Evolutionary conservation across 2,888 invertebrate species (phyloP).

Genomic region (Zhuqinia jingwanae): DNA sequence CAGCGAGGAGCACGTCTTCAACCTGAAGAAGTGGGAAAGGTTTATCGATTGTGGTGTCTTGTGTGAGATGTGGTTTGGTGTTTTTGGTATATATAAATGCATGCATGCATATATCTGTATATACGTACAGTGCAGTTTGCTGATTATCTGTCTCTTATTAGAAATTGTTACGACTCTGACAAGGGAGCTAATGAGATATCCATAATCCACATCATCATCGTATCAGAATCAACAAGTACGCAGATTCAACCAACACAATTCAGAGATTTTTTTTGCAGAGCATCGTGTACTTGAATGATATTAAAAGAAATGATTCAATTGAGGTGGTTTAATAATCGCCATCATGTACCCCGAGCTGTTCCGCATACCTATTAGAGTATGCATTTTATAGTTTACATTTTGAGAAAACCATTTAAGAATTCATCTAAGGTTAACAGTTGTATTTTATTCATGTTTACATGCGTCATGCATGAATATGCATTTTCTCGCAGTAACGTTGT

Average conservation of each 20-base stretch:
- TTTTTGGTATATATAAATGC: not conserved
- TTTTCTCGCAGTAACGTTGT: slow-evolving; percentile 35
- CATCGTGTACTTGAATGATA: not conserved
- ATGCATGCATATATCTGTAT: slow-evolving; percentile 1
- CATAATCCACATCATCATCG: not conserved
- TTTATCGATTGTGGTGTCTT: slow-evolving; percentile 17
- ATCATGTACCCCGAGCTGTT: no score
- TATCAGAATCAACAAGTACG: not conserved
- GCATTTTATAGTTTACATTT: no score
- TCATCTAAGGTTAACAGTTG: no score
- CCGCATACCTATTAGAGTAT: no score
- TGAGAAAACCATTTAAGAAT: no score
- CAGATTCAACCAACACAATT: slow-evolving; percentile 5
- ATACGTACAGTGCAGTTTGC: slow-evolving; percentile 17
- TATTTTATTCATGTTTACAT: no score
- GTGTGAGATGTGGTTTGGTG: slow-evolving; percentile 17
- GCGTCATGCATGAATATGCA: no score
- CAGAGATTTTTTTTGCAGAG: not conserved
- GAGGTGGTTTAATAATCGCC: no score
- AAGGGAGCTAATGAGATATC: not conserved
- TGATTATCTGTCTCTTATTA: slow-evolving; percentile 35
- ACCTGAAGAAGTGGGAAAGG: slow-evolving; percentile 30
- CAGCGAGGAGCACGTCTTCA: not conserved
- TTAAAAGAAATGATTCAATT: slow-evolving; percentile 6
- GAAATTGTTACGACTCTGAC: slow-evolving; percentile 37